phyloP scores from a whole-genome alignment of 2,113 vertebrate genomes.

The Ammodytes dubius region DNA sequence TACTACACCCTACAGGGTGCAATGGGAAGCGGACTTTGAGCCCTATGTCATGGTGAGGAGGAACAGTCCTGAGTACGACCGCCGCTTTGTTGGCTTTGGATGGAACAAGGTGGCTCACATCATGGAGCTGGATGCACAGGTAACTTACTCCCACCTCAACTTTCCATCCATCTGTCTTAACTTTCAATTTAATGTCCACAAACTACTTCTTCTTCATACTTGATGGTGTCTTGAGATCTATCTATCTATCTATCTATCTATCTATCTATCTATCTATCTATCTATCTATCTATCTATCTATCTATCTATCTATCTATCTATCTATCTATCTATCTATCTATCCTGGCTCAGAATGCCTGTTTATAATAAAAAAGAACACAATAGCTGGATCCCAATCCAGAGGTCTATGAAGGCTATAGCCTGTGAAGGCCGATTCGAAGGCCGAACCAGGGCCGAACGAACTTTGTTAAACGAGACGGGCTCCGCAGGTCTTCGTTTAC shows the following conservation, averaged over 20 bases:
- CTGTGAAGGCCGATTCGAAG: too few species aligned
- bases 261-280: too few species aligned
- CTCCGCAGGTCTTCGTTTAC: too few species aligned
- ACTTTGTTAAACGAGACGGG: too few species aligned
- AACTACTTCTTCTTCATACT: background rate
- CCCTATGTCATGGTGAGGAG: slow-evolving; percentile 96
- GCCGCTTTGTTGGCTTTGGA: slow-evolving; percentile 97
- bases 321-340: too few species aligned
- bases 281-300: too few species aligned
- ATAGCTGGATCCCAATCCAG: too few species aligned
- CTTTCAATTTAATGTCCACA: background rate
- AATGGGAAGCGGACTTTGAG: slow-evolving; percentile 99
- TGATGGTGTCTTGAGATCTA: background rate
- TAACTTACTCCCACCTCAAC: slow-evolving; percentile 55
- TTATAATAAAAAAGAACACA: background rate
- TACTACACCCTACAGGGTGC: slow-evolving; percentile 95
- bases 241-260: too few species aligned
- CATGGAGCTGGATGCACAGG: slow-evolving; percentile 99
- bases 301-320: too few species aligned
- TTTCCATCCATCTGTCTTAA: background rate
- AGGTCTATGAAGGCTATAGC: too few species aligned
- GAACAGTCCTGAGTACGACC: slow-evolving; percentile 96
- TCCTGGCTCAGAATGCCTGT: too few species aligned
- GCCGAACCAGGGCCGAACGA: too few species aligned
- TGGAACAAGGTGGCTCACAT: slow-evolving; percentile 99